Evolutionary conservation across 2,797 vertebrate genomes (phyloP), one percentile per base, ranked within the genome.

Genomic region (Cirrhinus mrigala): DNA sequence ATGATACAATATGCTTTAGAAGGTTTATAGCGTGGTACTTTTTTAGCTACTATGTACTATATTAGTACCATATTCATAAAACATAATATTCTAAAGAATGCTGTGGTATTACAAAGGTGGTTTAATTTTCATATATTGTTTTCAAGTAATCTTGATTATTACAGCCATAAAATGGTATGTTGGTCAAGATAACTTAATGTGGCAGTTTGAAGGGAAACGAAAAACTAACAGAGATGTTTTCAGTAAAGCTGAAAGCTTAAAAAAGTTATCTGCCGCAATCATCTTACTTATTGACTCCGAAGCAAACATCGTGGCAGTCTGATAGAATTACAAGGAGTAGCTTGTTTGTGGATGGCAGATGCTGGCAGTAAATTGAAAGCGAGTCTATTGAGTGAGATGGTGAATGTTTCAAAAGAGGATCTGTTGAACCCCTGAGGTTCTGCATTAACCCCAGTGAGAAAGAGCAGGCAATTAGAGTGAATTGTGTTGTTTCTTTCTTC

Each of bases 401-500:
- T 93, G 90, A 78, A 92, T 90, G 90, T 88, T 88, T 86, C 94
- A 91, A 94, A 94, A 94, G 88, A 91, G 91, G 93, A 88, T 90
- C 79, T 88, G 84, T 89, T 92, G 91, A 90, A 92, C 94, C 95
- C 95, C 94, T 73, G 91, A 93, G 94, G 95, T 94, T 79, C 91
- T 94, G 92, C 92, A 94, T 96, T 95, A 96, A 95, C 95, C 93
- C 93, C 62, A 86, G 91, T 89, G 92, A 95, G 94, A 95, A 94
- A 89, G 93, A 94, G 93, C 87, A 92, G 92, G 94, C 94, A 94
- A 95, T 95, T 96, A 94, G 94, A 94, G 92, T 94, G 93, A 94
- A 95, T 94, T 94, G 92, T 94, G 93, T 95, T 96, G 94, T 96
- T 91, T 94, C 93, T 94, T 92, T 90, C 93, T 94, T 94, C 93